Evolutionary conservation across 2,797 vertebrate species (phyloP).

Genomic region (Sciurus carolinensis): DNA sequence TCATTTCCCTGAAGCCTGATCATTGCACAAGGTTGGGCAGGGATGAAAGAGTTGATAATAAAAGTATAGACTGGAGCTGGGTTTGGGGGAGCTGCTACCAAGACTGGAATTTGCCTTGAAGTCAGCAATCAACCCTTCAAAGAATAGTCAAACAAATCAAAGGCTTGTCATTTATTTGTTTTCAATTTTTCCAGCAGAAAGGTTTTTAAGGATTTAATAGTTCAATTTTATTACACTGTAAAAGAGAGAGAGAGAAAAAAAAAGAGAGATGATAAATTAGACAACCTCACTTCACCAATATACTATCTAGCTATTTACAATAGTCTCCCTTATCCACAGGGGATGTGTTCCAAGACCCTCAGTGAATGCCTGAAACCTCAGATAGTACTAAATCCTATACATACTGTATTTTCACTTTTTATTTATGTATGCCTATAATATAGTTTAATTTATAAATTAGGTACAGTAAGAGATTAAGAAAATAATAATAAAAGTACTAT

Average conservation of each 20-base stretch:
- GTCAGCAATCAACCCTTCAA: constrained; percentile 78
- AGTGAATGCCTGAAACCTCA: not conserved
- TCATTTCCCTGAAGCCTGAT: constrained; percentile 55
- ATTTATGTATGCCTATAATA: not conserved
- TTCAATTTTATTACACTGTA: constrained; percentile 61
- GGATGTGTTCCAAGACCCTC: not conserved
- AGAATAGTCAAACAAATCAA: constrained; percentile 76
- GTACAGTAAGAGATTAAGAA: not conserved
- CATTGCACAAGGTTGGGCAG: constrained; percentile 17
- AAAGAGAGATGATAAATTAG: constrained; percentile 28
- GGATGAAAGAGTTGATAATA: constrained; percentile 72
- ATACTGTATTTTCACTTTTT: not conserved
- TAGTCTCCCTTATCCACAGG: not conserved
- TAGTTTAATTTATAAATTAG: constrained; percentile 35
- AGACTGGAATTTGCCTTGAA: constrained; percentile 76
- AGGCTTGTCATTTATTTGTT: constrained; percentile 79
- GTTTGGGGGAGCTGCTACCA: constrained; percentile 46
- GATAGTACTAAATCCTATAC: not conserved
- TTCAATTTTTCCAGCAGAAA: constrained; percentile 73
- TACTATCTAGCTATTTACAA: constrained; percentile 30
- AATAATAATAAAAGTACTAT: not conserved
- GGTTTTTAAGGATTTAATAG: constrained; percentile 67
- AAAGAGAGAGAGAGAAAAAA: not conserved
- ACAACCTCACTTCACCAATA: constrained; percentile 80
- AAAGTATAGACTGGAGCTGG: constrained; percentile 52